phyloP scores from a whole-genome alignment of 1,140 invertebrate species.

The Mya arenaria region DNA sequence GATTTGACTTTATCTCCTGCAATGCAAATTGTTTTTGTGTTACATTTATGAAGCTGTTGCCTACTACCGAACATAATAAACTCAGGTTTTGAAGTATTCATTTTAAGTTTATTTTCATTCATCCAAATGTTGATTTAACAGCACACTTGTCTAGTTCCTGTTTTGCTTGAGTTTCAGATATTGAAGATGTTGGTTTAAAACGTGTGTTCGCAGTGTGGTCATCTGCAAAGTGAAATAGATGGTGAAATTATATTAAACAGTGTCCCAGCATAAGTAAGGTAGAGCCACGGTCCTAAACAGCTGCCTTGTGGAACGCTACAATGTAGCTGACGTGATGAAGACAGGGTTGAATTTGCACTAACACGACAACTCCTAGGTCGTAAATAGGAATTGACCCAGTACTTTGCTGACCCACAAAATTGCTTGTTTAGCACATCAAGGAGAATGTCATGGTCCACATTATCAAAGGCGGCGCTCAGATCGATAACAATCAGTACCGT shows the following conservation, averaged over 20 bases:
- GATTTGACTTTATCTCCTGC: background rate
- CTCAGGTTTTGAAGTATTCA: slow-evolving; percentile 2
- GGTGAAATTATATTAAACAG: slow-evolving; percentile 47
- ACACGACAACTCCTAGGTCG: no score
- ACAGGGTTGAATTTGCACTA: slow-evolving; percentile 1
- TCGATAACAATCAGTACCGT: no score
- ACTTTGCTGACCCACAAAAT: no score
- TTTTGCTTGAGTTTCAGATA: background rate
- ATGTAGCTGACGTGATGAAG: background rate
- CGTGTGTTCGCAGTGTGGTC: background rate
- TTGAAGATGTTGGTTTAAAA: background rate
- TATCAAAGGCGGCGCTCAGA: no score
- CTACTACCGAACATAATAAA: background rate
- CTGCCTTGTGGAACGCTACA: slow-evolving; percentile 48
- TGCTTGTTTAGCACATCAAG: no score
- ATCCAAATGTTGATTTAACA: background rate
- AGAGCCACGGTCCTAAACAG: slow-evolving; percentile 46
- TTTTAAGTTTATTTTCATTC: slow-evolving; percentile 1
- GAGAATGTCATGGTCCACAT: no score
- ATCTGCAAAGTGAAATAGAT: slow-evolving; percentile 18
- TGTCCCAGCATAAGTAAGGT: slow-evolving; percentile 45
- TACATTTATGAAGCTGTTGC: background rate
- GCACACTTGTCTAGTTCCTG: background rate
- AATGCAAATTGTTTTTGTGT: background rate
- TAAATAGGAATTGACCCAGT: no score